Evolutionary conservation across 2,888 invertebrate genomes (phyloP).

Genomic region (Seira ritae): DNA sequence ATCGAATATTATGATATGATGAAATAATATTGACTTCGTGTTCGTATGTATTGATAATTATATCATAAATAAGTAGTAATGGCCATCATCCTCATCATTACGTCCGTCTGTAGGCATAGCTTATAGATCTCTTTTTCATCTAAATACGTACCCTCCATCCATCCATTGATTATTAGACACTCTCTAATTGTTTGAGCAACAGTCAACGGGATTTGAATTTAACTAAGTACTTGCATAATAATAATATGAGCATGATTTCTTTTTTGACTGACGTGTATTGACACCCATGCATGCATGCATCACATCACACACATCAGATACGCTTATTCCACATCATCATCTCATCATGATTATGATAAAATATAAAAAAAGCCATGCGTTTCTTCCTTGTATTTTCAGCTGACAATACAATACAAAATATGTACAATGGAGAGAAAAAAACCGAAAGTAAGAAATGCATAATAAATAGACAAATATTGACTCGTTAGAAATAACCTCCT

Average conservation of each 20-base stretch:
- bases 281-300: constrained; percentile 29
- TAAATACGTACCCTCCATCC: no score
- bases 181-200: background rate
- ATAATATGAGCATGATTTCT: no score
- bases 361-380: background rate
- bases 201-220: background rate
- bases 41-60: constrained; percentile 1
- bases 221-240: no score
- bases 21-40: background rate
- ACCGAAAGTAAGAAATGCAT: constrained; percentile 8
- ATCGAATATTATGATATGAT: background rate
- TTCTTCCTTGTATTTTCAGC: background rate
- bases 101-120: background rate
- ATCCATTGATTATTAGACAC: constrained; percentile 8
- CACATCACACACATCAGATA: constrained; percentile 7
- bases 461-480: constrained; percentile 55
- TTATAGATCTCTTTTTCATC: background rate
- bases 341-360: no score
- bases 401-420: background rate
- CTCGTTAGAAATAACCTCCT: constrained; percentile 19
- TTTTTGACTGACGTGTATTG: constrained; percentile 55
- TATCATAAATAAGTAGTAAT: background rate
- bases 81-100: no score
- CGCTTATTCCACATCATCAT: background rate
- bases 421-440: background rate